phyloP scores from a whole-genome alignment of 2,797 vertebrate genomes.

The Catamblyrhynchus diadema region DNA sequence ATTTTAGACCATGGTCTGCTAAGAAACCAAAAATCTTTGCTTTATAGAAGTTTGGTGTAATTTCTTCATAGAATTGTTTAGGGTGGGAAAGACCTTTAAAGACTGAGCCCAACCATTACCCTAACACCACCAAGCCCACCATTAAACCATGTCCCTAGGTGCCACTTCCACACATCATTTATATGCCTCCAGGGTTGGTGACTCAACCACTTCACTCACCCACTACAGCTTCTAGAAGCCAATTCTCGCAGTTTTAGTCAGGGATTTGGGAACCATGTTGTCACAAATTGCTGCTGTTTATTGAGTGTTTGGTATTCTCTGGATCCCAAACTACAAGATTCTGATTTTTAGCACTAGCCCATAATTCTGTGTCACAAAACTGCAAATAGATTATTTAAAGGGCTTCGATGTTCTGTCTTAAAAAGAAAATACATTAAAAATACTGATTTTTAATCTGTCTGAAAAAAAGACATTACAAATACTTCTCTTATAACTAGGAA shows the following conservation, averaged over 20 bases:
- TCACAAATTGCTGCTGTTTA: background rate
- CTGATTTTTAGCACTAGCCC: background rate
- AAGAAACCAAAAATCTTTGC: background rate
- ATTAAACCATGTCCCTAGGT: background rate
- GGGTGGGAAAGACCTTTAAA: background rate
- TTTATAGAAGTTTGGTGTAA: fast-evolving
- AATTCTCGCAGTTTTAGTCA: background rate
- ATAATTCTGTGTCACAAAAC: background rate
- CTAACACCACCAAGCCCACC: background rate
- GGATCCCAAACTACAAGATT: background rate
- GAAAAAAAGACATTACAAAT: background rate
- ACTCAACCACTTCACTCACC: background rate
- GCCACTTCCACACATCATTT: background rate
- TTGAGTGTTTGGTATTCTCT: background rate
- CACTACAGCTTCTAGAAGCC: background rate
- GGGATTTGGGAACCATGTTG: background rate
- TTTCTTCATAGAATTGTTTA: background rate
- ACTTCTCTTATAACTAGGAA: background rate
- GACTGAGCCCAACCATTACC: background rate
- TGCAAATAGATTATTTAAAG: background rate
- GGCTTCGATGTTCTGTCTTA: background rate
- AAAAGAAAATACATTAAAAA: background rate
- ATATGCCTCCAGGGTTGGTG: background rate
- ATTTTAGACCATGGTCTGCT: background rate
- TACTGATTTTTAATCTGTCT: background rate